Percentiles rank a stretch among this genome's conserved stretches.
phyloP scores from a whole-genome alignment of 1,140 invertebrate species.

The Drosophila nasuta region DNA sequence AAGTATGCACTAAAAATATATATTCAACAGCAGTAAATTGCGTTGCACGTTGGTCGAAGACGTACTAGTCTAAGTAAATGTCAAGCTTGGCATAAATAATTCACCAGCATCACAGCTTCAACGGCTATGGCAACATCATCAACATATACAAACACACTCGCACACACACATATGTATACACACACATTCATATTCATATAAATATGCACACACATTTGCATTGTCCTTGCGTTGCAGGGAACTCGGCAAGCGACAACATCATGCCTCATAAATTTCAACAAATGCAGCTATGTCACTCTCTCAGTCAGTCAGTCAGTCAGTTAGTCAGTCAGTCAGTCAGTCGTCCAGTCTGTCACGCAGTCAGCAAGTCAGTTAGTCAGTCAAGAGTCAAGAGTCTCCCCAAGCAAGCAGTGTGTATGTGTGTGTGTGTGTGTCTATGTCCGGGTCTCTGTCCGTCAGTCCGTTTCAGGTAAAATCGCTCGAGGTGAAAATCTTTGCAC shows the following conservation, averaged over 20 bases:
- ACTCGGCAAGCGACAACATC: conserved; percentile 41
- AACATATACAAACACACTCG: conserved; percentile 68
- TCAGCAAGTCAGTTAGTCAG: conserved; percentile 20
- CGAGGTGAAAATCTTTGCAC: conserved; percentile 83
- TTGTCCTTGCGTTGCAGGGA: conserved; percentile 64
- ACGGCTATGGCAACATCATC: conserved; percentile 68
- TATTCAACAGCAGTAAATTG: conserved; percentile 53
- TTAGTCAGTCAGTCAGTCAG: conserved; percentile 33
- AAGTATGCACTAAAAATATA: conserved; percentile 62
- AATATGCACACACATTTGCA: conserved; percentile 47
- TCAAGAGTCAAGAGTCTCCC: background rate
- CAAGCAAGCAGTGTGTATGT: background rate
- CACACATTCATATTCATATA: conserved; percentile 1
- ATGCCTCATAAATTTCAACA: conserved; percentile 81
- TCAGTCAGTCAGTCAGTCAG: conserved; percentile 45
- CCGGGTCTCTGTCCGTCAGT: conserved; percentile 8
- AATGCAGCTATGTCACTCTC: conserved; percentile 55
- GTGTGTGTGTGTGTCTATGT: background rate
- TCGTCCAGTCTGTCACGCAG: conserved; percentile 32
- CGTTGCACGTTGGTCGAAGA: conserved; percentile 26
- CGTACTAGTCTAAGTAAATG: conserved; percentile 71
- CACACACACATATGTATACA: conserved; percentile 27
- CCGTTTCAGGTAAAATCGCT: conserved; percentile 55
- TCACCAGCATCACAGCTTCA: conserved; percentile 51
- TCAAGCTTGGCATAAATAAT: conserved; percentile 77